Evolutionary conservation across 2,113 vertebrate species (phyloP).

Genomic region (Sciurus niger): DNA sequence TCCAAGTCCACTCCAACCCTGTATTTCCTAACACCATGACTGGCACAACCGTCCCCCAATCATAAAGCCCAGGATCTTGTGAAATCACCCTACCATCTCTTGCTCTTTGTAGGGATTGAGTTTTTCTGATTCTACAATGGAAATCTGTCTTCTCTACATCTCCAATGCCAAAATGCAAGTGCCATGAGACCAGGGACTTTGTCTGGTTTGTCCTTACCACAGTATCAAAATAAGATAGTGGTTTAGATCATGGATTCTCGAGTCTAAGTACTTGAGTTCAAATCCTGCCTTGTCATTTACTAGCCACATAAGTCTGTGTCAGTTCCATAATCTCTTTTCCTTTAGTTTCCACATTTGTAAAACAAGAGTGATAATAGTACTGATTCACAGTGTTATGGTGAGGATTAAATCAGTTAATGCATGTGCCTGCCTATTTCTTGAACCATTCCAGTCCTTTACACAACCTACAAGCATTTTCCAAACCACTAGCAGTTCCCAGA

Average conservation of each 20-base stretch:
- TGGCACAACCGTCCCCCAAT: background rate
- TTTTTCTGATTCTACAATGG: no score
- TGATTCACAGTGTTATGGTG: background rate
- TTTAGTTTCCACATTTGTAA: background rate
- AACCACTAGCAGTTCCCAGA: background rate
- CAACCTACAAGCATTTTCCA: background rate
- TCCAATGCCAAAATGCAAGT: background rate
- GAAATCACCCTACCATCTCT: background rate
- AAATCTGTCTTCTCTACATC: background rate
- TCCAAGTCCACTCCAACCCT: background rate
- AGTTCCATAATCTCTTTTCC: background rate
- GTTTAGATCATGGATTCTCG: background rate
- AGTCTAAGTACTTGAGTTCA: background rate
- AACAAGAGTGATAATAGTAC: background rate
- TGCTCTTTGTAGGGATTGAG: background rate
- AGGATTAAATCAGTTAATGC: background rate
- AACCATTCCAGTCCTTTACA: background rate
- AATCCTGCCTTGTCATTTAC: background rate
- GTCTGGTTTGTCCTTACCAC: background rate
- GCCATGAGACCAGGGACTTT: background rate
- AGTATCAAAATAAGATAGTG: background rate
- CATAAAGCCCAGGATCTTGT: background rate
- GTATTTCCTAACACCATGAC: background rate
- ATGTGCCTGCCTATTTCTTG: background rate
- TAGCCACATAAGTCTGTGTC: background rate